Conservation (phyloP, 2,888 invertebrate genomes). For the Schrankia costaestrigalis region DNA sequence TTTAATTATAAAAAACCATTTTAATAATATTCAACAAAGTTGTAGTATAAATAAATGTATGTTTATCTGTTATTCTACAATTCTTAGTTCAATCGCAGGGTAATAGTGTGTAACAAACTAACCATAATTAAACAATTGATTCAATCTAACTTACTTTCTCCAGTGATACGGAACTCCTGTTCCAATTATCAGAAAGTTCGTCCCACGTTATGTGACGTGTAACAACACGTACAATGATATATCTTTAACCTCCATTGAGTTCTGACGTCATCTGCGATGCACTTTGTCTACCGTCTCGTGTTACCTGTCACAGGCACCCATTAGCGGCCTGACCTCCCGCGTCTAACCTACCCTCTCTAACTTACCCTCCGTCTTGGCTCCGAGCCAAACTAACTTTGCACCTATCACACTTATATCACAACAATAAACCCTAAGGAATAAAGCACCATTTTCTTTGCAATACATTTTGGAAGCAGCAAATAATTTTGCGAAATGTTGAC, state of each 20-base stretch:
- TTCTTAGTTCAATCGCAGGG: too few species aligned
- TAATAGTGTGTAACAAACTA: too few species aligned
- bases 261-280: constrained; percentile 57
- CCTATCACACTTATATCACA: constrained; percentile 27
- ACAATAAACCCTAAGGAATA: constrained; percentile 32
- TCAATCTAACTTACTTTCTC: not conserved
- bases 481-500: constrained; percentile 44
- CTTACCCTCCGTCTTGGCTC: constrained; percentile 63
- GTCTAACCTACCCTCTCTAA: constrained; percentile 57
- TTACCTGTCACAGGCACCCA: constrained; percentile 76
- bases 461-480: constrained; percentile 14
- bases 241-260: constrained; percentile 31
- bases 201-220: constrained; percentile 5
- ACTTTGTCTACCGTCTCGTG: constrained; percentile 71
- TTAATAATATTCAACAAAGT: too few species aligned
- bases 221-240: constrained; percentile 13
- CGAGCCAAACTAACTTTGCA: constrained; percentile 44
- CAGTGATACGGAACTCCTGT: constrained; percentile 9
- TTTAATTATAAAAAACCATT: too few species aligned
- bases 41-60: too few species aligned
- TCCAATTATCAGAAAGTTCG: constrained; percentile 19
- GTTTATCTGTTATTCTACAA: too few species aligned
- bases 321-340: constrained; percentile 71
- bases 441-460: constrained; percentile 36
- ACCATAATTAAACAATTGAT: too few species aligned